Percentiles rank a stretch among this genome's conserved stretches.
phyloP scores from a whole-genome alignment of 2,888 invertebrate genomes.

The Keiferia lycopersicella region DNA sequence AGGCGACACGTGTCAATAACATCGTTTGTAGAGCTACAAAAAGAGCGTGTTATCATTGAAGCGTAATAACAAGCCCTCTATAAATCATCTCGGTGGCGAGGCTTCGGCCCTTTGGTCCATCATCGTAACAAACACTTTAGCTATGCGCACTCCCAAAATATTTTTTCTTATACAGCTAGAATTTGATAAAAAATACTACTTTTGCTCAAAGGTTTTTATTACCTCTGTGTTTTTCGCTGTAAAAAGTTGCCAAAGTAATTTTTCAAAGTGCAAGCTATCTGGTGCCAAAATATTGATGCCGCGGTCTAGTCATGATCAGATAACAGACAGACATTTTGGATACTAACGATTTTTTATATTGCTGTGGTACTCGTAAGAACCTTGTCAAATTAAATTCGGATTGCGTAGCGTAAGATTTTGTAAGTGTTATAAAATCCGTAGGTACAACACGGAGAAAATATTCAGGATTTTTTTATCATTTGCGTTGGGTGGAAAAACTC shows the following conservation, averaged over 20 bases:
- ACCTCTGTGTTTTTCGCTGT: neutral
- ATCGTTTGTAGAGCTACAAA: slow-evolving; percentile 29
- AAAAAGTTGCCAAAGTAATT: slow-evolving; percentile 5
- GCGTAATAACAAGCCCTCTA: slow-evolving; percentile 43
- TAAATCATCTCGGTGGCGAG: slow-evolving; percentile 41
- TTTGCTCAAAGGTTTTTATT: neutral
- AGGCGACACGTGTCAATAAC: slow-evolving; percentile 5
- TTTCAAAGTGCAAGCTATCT: slow-evolving; percentile 4
- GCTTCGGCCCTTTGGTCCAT: slow-evolving; percentile 22
- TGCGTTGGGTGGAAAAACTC: slow-evolving; percentile 18
- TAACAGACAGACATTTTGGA: neutral
- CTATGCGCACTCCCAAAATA: neutral
- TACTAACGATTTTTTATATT: neutral
- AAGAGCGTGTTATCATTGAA: slow-evolving; percentile 40
- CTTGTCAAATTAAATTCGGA: too few relatives aligned
- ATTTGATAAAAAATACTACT: neutral
- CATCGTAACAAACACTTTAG: slow-evolving; percentile 7
- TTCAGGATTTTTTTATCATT: slow-evolving; percentile 18
- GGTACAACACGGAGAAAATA: neutral
- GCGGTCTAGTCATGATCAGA: neutral
- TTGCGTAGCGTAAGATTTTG: too few relatives aligned
- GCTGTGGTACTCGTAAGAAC: too few relatives aligned
- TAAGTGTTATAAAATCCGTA: neutral
- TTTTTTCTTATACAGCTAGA: neutral
- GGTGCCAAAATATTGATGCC: slow-evolving; percentile 6